Base-by-base conservation (phyloP, 1,140 invertebrate genomes). In the Planococcus citri region DNA sequence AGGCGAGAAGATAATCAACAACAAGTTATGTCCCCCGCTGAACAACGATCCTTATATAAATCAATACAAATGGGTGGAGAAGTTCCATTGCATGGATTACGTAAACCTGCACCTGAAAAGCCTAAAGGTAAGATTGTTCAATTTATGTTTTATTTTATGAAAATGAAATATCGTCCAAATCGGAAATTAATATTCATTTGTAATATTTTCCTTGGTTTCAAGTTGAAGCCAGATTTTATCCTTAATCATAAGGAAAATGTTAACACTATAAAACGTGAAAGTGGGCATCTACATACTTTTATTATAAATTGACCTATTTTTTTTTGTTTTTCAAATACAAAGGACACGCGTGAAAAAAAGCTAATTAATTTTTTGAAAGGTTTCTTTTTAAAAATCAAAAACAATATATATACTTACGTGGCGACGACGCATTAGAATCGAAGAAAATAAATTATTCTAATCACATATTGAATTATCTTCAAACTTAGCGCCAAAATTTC, bases 61-160 rank as follows among this genome's bases (percentile, higher is more conserved):
- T 87, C 85, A 22, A 86, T 94, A 68, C 91, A 94, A 77, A 88
- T 88, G 72, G 94, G 94, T 4, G 94, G 93, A 1, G 94, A 97
- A 80, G 90, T 93, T 0, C 92, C 92, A 27, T 81, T 94, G 21
- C 87, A 92, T 73, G 92, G 92, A 60, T 84, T 94, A 73, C 82
- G 92, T 24, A 94, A 95, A 78, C 86, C 87, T 41, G 91, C 90
- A 17, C 94, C 94, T 3, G 89, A 92, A 77, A 84, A 85, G 77
- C 88, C 88, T 10, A 90, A 88, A 86, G 89, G 90, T 92, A 80
- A 80, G 29, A 57, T 41, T 17, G n/a, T 20, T n/a, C 41, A 51
- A 51, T n/a, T 6, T 12, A 12, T 51, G 41, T 51, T 9, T 51
- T 51, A 51, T 17, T 33, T 20, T 17, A 51, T 51, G 17, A 51